Base-by-base conservation (phyloP, 2,888 invertebrate genomes). In the Caradrina clavipalpis region DNA sequence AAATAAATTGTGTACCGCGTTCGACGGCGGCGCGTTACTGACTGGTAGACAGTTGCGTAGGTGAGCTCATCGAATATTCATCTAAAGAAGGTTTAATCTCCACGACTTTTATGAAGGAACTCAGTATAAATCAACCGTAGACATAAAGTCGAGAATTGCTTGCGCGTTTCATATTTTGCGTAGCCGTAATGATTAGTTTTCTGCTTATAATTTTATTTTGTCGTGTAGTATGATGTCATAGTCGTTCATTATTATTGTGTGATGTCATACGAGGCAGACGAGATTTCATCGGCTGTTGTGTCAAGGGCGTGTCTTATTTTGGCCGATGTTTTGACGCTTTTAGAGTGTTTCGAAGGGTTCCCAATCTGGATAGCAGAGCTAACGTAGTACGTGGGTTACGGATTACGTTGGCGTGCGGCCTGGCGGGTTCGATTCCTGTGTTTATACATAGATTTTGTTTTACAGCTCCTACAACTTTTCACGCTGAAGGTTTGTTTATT, bases 211-310 rank as follows among this genome's bases (percentile, higher is more conserved):
- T 35, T 75, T 21, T 17, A 1, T 15, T 26, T 15, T 50, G 68
- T 21, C 50, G n/a, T 5, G 6, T 47, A 50, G 42, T 64, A 80
- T 80, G 79, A 80, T 80, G 79, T 80, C 79, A 80, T 70, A 65
- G 56, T 31, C 64, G 53, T 71, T 60, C 73, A 66, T 70, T 78
- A 56, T 39, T 42, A 61, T 39, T 39, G 76, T 58, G 70, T 83
- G 80, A 83, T 80, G 80, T 82, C 82, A 83, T 83, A 79, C 75
- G 63, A 60, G 55, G 57, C 69, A 57, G 62, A 66, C 65, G 73
- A 61, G 69, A 70, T 66, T 62, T 70, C 62, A 57, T 70, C 80
- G 65, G 69, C 64, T 59, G 78, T 60, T 80, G 73, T 76, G 80
- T 78, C 78, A 78, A 78, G 78, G 78, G 78, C 78, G 78, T 80